Base-by-base conservation (phyloP, 2,797 vertebrate genomes). In the Mus minutoides region DNA sequence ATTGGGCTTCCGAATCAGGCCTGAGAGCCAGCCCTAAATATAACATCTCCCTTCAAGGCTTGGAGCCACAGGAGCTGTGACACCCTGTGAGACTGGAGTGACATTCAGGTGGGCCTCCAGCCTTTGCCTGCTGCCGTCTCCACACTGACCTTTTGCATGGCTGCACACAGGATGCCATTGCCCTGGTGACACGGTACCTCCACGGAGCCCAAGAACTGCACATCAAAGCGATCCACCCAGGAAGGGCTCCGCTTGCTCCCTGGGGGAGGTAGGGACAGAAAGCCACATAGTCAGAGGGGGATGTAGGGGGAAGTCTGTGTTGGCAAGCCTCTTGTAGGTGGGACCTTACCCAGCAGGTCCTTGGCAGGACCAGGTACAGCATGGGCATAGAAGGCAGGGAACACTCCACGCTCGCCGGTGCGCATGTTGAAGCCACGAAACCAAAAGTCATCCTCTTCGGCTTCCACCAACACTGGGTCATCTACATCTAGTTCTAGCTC, bases 401-500 rank as follows among this genome's bases (percentile, higher is more conserved):
- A 99, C 93, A 99, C 99, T 1, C 99, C 99, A 6, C 99, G 98
- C 97, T 99, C 99, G 10, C 99, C 99, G 0, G 99, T 99, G 14
- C 99, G 98, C 99, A 99, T 99, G 98, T 99, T 99, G 97, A 99
- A 99, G 26, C 99, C 99, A 37, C 99, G 98, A 98, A 99, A 99
- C 99, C 99, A 99, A 98, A 99, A 99, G 97, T 99, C 99, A 3
- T 99, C 99, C 96, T 99, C 99, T 97, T 99, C 99, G 73, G 99
- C 99, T 97, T 99, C 99, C 96, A 99, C 99, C 88, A 99, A 99
- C 94, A 99, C 98, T 0, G 99, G 99, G 94, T 99, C 99, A 0
- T 99, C 99, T 97, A 99, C 99, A 0, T 99, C 99, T 54, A 99
- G 98, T 98, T 99, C 99, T 98, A 99, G 98, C 97, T 99, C 99